These are phyloP conservation scores for Apoda limacodes DNA, from an alignment of 2,888 invertebrate species.

Conservation along the genomic window DNA sequence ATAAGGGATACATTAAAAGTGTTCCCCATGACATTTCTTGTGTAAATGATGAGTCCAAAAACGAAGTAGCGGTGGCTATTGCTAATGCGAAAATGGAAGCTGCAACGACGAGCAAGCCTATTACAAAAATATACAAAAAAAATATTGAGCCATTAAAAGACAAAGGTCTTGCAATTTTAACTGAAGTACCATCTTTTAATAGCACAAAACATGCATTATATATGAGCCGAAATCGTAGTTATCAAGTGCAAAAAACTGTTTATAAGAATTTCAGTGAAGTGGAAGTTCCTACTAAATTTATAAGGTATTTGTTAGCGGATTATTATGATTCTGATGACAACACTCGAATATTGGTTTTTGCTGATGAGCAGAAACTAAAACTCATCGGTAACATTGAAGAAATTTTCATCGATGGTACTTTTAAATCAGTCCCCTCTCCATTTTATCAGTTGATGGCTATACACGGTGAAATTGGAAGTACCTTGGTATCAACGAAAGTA, in stretches of 20 bases:
- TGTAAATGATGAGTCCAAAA: conserved; percentile 2
- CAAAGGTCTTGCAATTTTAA: conserved; percentile 5
- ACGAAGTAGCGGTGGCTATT: conserved; percentile 4
- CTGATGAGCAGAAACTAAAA: conserved; percentile 2
- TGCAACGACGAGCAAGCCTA: conserved; percentile 3
- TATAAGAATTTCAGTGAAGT: too few relatives aligned
- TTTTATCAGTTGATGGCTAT: conserved; percentile 6
- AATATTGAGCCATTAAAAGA: conserved; percentile 4
- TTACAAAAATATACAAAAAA: conserved; percentile 5
- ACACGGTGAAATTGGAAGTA: conserved; percentile 6
- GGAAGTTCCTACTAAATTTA: conserved; percentile 4
- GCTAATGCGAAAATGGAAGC: conserved; percentile 5
- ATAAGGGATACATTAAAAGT: conserved; percentile 2
- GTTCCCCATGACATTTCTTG: conserved; percentile 1
- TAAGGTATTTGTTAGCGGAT: conserved; percentile 3
- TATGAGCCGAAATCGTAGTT: conserved; percentile 1
- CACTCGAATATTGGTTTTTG: conserved; percentile 3
- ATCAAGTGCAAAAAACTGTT: conserved; percentile 1
- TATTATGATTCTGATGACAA: conserved; percentile 3
- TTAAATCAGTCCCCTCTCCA: conserved; percentile 6
- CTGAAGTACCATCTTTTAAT: conserved; percentile 1
- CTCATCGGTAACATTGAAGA: conserved; percentile 4
- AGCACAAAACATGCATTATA: conserved; percentile 1
- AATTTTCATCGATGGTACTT: conserved; percentile 6
- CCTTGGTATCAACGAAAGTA: too few relatives aligned